phyloP scores from a whole-genome alignment of 53 echinoderm and acorn worm species.

The Stichopus horrens region DNA sequence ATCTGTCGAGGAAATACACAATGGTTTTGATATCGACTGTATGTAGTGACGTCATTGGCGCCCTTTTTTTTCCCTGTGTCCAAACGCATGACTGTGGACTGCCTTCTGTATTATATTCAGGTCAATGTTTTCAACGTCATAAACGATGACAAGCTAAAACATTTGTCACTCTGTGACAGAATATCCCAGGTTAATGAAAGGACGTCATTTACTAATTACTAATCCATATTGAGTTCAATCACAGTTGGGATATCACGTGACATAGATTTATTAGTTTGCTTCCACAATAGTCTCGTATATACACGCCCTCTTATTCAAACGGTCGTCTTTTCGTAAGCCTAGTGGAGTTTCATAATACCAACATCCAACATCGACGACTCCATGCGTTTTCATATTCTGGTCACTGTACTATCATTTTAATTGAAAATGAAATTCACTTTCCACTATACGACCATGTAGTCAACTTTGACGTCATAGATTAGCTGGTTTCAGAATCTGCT shows the following conservation, averaged over 20 bases:
- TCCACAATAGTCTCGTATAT: background rate
- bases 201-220: background rate
- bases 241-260: background rate
- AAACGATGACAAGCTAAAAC: background rate
- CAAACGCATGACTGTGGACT: background rate
- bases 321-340: no score
- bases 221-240: slow-evolving; percentile 11
- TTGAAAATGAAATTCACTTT: slow-evolving; percentile 34
- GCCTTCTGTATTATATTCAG: background rate
- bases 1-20: slow-evolving; percentile 3
- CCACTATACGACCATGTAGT: background rate
- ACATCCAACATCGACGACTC: no score
- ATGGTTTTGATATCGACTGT: background rate
- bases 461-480: slow-evolving; percentile 6
- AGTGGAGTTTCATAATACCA: no score
- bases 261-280: background rate
- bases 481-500: background rate
- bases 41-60: background rate
- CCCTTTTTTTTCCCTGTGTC: background rate
- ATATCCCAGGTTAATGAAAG: background rate
- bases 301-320: background rate
- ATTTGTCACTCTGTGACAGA: background rate
- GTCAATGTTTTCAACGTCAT: background rate
- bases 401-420: slow-evolving; percentile 38
- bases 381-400: background rate